phyloP scores from a whole-genome alignment of 1,140 invertebrate genomes.

The Apis mellifera region DNA sequence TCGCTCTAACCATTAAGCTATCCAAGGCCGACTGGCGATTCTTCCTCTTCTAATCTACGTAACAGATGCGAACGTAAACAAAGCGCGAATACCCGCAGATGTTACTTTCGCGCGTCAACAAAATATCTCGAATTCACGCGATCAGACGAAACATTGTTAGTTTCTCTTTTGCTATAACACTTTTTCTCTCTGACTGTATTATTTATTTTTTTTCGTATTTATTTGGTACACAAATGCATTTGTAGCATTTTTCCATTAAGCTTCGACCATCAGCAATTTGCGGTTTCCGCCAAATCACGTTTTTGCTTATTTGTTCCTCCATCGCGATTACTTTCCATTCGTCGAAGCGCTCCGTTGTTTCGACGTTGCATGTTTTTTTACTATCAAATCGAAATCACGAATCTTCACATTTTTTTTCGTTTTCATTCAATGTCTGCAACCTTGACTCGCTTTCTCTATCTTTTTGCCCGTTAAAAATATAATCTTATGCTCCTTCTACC shows the following conservation, averaged over 20 bases:
- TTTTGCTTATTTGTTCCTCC: background rate
- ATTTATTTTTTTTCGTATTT: constrained; percentile 12
- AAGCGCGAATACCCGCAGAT: background rate
- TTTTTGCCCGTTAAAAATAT: background rate
- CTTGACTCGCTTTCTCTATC: background rate
- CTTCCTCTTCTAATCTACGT: too few species aligned
- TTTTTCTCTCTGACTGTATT: background rate
- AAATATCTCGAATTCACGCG: background rate
- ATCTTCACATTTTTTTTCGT: background rate
- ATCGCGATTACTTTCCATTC: background rate
- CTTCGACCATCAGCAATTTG: background rate
- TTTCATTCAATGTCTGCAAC: background rate
- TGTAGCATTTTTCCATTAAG: background rate
- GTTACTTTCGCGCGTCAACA: background rate
- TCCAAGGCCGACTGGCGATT: too few species aligned
- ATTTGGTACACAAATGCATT: background rate
- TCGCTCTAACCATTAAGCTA: too few species aligned
- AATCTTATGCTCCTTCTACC: background rate
- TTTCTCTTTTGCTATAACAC: constrained; percentile 19
- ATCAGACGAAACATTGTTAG: background rate
- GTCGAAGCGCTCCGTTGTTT: background rate
- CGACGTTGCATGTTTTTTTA: background rate
- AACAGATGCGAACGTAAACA: too few species aligned
- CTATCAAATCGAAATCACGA: background rate
- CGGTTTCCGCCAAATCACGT: background rate